Percentiles rank a stretch among this genome's conserved stretches.
These are phyloP conservation scores for Drosophila auraria DNA, from an alignment of 1,140 invertebrate species.

Conservation along the genomic window DNA sequence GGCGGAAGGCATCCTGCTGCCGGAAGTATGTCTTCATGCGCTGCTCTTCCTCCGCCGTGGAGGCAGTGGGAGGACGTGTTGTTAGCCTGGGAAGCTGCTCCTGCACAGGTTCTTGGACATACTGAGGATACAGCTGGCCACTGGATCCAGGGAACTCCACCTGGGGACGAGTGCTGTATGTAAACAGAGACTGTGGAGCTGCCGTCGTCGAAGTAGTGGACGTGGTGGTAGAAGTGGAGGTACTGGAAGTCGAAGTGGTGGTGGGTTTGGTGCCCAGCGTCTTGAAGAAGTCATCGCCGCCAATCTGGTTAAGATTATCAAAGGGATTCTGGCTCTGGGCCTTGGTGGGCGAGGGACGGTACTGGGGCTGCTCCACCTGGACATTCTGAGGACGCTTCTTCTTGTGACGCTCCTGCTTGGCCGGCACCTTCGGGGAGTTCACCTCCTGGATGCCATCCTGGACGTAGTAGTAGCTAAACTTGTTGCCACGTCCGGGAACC, in stretches of 20 bases:
- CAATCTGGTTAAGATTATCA: constrained; percentile 78
- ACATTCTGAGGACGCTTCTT: constrained; percentile 73
- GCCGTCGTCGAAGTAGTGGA: constrained; percentile 73
- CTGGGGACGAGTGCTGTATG: constrained; percentile 69
- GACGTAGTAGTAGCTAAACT: constrained; percentile 78
- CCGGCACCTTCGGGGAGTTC: constrained; percentile 62
- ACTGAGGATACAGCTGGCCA: constrained; percentile 74
- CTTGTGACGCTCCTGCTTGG: constrained; percentile 76
- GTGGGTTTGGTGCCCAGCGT: constrained; percentile 55
- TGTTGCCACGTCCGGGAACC: constrained; percentile 66
- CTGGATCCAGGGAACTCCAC: constrained; percentile 75
- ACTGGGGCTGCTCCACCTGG: constrained; percentile 62
- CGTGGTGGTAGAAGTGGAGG: constrained; percentile 47
- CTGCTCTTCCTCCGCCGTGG: constrained; percentile 62
- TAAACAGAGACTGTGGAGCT: constrained; percentile 66
- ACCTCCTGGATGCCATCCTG: constrained; percentile 81
- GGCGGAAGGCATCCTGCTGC: constrained; percentile 81
- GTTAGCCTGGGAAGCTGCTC: constrained; percentile 66
- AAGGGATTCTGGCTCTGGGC: constrained; percentile 68
- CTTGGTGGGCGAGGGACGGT: constrained; percentile 54
- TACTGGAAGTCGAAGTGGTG: constrained; percentile 59
- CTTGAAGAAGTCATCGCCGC: constrained; percentile 77
- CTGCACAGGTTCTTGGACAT: constrained; percentile 44
- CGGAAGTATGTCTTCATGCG: constrained; percentile 84
- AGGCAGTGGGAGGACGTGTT: constrained; percentile 57